A percentile compares a stretch with the other conserved stretches of the same genome.
phyloP scores from a whole-genome alignment of 2,797 vertebrate species.

The Pteronotus mesoamericanus region DNA sequence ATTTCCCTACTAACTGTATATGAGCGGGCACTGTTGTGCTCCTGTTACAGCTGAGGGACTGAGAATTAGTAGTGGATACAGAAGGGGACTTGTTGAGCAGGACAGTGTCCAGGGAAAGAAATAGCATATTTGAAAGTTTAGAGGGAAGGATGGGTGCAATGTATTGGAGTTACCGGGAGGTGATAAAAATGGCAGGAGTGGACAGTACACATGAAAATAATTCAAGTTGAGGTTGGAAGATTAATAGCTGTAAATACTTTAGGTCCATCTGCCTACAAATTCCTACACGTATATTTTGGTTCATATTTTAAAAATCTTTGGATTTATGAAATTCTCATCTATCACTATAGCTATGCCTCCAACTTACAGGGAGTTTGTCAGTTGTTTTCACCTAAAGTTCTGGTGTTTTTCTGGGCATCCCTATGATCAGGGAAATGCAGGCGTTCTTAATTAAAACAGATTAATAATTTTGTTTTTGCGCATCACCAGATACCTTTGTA shows the following conservation, averaged over 20 bases:
- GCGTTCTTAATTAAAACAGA: neutral
- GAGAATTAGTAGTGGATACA: neutral
- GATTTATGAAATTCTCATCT: neutral
- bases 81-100: neutral
- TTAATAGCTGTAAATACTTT: neutral
- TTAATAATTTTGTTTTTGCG: constrained; percentile 38
- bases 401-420: neutral
- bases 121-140: neutral
- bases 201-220: neutral
- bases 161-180: neutral
- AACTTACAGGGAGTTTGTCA: neutral
- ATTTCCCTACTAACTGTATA: neutral
- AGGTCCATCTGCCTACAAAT: neutral
- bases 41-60: neutral
- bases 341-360: neutral
- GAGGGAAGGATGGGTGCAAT: neutral
- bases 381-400: neutral
- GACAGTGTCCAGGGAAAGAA: neutral
- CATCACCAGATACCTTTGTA: neutral
- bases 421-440: neutral
- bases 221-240: neutral
- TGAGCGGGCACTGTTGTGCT: neutral
- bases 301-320: neutral
- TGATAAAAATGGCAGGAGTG: neutral
- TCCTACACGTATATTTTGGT: neutral